Conservation (phyloP, 2,888 invertebrate genomes). For the Psylliodes chrysocephalus region DNA sequence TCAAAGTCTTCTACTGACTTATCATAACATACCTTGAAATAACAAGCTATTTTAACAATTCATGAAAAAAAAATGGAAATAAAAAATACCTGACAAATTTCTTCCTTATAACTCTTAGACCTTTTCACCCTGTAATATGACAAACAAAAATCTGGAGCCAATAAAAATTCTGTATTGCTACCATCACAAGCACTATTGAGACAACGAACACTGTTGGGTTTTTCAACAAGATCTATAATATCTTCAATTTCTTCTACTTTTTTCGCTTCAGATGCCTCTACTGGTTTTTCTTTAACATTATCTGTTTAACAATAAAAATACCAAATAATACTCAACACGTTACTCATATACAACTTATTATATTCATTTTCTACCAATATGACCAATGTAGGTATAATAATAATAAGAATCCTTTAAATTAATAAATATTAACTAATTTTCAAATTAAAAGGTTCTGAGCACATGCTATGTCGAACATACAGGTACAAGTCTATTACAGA, state of each 20-base stretch:
- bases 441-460: too few species aligned
- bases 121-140: slow-evolving; percentile 63
- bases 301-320: too few species aligned
- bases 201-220: slow-evolving; percentile 62
- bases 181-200: slow-evolving; percentile 69
- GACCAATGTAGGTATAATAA: too few species aligned
- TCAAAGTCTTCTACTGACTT: slow-evolving; percentile 59
- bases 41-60: background rate
- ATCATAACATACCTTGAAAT: slow-evolving; percentile 57
- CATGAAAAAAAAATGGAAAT: too few species aligned
- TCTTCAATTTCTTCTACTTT: slow-evolving; percentile 45
- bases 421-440: too few species aligned
- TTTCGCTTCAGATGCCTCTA: background rate
- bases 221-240: slow-evolving; percentile 58
- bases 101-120: slow-evolving; percentile 57
- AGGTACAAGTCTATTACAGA: too few species aligned
- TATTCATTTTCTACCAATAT: too few species aligned
- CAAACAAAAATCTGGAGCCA: slow-evolving; percentile 63
- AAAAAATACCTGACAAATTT: slow-evolving; percentile 61
- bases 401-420: too few species aligned
- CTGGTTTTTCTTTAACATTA: too few species aligned
- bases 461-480: too few species aligned
- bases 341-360: too few species aligned
- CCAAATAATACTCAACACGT: too few species aligned
- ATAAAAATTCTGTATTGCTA: slow-evolving; percentile 56